Conservation (phyloP, 1,140 invertebrate species). For the Brachionus angularis region DNA sequence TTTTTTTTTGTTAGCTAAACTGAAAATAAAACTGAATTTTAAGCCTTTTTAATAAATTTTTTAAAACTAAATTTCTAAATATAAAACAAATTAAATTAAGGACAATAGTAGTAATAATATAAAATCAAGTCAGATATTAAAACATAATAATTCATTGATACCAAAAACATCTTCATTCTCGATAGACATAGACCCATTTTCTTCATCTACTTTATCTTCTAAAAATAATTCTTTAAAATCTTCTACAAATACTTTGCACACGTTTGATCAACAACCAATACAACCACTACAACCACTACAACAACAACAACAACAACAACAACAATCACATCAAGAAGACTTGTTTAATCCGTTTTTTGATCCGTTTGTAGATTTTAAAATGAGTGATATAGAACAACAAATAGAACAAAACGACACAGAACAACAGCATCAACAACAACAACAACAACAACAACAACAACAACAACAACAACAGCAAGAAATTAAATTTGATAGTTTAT, state of each 20-base stretch:
- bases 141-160: background rate
- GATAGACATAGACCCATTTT: constrained; percentile 34
- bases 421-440: background rate
- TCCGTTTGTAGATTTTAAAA: constrained; percentile 17
- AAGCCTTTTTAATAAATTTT: no score
- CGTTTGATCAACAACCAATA: background rate
- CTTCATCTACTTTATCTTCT: background rate
- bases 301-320: no score
- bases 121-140: constrained; percentile 18
- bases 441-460: background rate
- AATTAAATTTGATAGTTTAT: no score
- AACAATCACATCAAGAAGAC: no score
- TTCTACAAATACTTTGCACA: background rate
- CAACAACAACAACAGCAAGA: background rate
- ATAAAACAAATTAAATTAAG: no score
- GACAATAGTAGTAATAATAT: constrained; percentile 22
- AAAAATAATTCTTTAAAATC: no score
- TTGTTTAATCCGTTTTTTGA: background rate
- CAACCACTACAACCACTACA: no score
- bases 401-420: background rate
- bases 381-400: constrained; percentile 7
- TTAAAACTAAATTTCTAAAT: no score
- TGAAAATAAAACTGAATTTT: constrained; percentile 40
- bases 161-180: constrained; percentile 35
- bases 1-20: constrained; percentile 9